phyloP scores from a whole-genome alignment of 92 coral and sea anemone genomes.

The Montipora capitata region DNA sequence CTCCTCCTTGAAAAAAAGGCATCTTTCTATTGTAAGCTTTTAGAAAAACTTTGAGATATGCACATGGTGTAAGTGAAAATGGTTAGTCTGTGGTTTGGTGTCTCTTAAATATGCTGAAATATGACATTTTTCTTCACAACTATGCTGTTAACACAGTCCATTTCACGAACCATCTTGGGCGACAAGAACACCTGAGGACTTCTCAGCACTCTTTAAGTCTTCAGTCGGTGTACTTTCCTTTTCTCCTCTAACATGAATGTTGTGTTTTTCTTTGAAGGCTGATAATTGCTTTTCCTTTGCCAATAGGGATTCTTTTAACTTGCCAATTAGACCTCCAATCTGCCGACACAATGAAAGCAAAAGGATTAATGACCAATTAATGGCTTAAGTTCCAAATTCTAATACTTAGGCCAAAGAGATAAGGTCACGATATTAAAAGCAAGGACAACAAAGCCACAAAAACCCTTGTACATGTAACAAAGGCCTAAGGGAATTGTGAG shows the following conservation, averaged over 20 bases:
- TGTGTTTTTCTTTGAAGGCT: conserved; percentile 83
- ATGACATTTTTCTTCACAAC: neutral
- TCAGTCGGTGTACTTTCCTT: conserved; percentile 66
- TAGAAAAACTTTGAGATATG: neutral
- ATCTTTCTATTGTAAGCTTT: neutral
- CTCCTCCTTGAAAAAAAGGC: neutral
- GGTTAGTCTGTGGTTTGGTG: neutral
- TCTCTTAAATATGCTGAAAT: neutral
- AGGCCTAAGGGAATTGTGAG: too few relatives aligned
- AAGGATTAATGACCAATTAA: too few relatives aligned
- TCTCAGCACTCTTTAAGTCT: conserved; percentile 67
- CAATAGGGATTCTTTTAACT: conserved; percentile 70
- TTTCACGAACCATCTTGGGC: conserved; percentile 65
- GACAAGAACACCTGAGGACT: conserved; percentile 84
- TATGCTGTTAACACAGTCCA: neutral
- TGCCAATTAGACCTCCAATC: conserved; percentile 74
- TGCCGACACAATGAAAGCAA: conserved; percentile 16
- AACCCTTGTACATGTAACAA: too few relatives aligned
- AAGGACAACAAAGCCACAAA: too few relatives aligned
- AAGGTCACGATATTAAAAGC: too few relatives aligned
- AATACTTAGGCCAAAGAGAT: too few relatives aligned
- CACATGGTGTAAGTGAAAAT: neutral
- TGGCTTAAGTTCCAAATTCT: too few relatives aligned
- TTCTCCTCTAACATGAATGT: conserved; percentile 84
- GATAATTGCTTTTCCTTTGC: conserved; percentile 81